A percentile compares a stretch with the other conserved stretches of the same genome.
These are phyloP conservation scores for Acholoe squamosa DNA, from an alignment of 2,888 invertebrate species.

Conservation along the genomic window DNA sequence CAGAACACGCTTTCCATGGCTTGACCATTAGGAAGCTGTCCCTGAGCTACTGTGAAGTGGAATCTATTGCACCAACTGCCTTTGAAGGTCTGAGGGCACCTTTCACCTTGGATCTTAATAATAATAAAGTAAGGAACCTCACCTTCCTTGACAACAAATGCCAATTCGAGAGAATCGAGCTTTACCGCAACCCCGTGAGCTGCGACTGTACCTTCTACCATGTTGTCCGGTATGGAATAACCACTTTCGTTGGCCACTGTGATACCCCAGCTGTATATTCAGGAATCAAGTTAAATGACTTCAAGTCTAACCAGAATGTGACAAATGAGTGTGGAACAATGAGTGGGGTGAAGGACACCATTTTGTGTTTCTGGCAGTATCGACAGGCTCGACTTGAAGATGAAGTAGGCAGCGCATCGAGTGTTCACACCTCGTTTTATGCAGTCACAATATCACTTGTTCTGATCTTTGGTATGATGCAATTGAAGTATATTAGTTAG, in stretches of 20 bases:
- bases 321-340: slow-evolving; percentile 24
- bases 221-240: slow-evolving; percentile 14
- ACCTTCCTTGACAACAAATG: slow-evolving; percentile 33
- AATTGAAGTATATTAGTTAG: no score
- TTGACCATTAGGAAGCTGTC: slow-evolving; percentile 1
- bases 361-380: slow-evolving; percentile 31
- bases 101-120: slow-evolving; percentile 14
- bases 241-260: slow-evolving; percentile 25
- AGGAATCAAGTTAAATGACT: slow-evolving; percentile 25
- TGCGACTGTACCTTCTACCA: slow-evolving; percentile 55
- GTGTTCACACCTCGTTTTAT: not conserved
- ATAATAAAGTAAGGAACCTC: slow-evolving; percentile 34
- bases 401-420: not conserved
- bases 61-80: not conserved
- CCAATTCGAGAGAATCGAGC: slow-evolving; percentile 35
- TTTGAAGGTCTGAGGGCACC: slow-evolving; percentile 32
- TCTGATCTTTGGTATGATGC: not conserved
- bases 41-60: slow-evolving; percentile 24
- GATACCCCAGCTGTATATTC: not conserved
- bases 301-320: slow-evolving; percentile 26
- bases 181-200: slow-evolving; percentile 16
- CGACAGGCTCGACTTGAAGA: not conserved
- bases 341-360: slow-evolving; percentile 39
- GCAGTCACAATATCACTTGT: not conserved
- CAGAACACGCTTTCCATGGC: not conserved